Evolutionary conservation across 2,888 invertebrate species (phyloP).

Genomic region (Calameuta pallipes): DNA sequence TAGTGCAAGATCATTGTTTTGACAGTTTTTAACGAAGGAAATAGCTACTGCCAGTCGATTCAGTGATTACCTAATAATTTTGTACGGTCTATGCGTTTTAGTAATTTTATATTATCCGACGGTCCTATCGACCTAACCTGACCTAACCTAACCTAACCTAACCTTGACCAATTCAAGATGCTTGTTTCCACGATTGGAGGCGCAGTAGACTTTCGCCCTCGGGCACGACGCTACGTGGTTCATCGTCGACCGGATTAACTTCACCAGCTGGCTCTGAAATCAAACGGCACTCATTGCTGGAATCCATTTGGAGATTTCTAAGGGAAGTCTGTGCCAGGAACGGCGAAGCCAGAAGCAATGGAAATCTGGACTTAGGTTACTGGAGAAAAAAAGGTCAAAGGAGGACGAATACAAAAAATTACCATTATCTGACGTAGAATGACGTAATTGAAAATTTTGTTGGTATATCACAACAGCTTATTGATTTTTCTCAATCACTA

Average conservation of each 20-base stretch:
- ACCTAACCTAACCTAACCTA: slow-evolving; percentile 22
- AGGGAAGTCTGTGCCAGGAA: not conserved
- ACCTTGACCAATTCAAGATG: slow-evolving; percentile 29
- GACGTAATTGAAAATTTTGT: not conserved
- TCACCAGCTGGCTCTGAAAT: slow-evolving; percentile 20
- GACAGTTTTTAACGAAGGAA: too few relatives aligned
- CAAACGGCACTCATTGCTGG: not conserved
- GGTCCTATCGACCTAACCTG: too few relatives aligned
- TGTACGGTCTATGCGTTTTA: too few relatives aligned
- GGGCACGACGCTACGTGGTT: slow-evolving; percentile 19
- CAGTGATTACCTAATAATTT: too few relatives aligned
- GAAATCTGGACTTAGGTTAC: not conserved
- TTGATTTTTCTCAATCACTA: not conserved
- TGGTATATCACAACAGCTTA: too few relatives aligned
- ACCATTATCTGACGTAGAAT: not conserved
- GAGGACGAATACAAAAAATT: not conserved
- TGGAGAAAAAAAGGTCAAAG: not conserved
- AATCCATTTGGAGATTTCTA: not conserved
- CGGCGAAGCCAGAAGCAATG: not conserved
- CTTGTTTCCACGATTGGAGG: slow-evolving; percentile 27
- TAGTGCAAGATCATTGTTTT: too few relatives aligned
- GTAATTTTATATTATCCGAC: too few relatives aligned
- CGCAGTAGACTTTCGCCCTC: slow-evolving; percentile 28
- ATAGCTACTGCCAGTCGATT: too few relatives aligned
- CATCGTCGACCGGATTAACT: slow-evolving; percentile 28